Evolutionary conservation across 2,113 vertebrate genomes (phyloP).

Genomic region (Xiphorhynchus elegans): DNA sequence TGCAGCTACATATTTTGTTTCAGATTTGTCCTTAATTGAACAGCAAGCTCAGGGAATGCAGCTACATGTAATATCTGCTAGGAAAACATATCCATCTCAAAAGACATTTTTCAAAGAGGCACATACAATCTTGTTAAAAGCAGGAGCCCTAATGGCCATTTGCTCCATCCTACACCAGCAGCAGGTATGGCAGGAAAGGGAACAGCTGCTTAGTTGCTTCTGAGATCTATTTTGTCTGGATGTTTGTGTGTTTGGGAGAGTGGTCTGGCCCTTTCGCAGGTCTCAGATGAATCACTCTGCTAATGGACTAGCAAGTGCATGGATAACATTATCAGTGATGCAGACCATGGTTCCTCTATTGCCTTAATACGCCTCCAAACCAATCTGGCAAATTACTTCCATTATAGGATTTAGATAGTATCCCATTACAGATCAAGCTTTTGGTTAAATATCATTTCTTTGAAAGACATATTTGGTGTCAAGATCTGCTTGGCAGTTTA

Average conservation of each 20-base stretch:
- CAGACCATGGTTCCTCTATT: slow-evolving; percentile 42
- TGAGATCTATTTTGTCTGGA: slow-evolving; percentile 17
- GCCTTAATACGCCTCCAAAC: slow-evolving; percentile 58
- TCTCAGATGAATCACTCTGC: slow-evolving; percentile 66
- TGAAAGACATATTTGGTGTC: slow-evolving; percentile 37
- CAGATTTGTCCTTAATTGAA: background rate
- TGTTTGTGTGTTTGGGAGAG: slow-evolving; percentile 26
- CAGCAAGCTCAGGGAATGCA: background rate
- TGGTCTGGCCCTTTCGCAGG: slow-evolving; percentile 5
- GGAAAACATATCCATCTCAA: slow-evolving; percentile 10
- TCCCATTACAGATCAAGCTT: slow-evolving; percentile 67
- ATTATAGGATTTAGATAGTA: slow-evolving; percentile 62
- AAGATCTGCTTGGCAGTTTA: slow-evolving; percentile 1
- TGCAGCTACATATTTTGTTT: background rate
- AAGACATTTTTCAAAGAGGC: slow-evolving; percentile 18
- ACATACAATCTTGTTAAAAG: slow-evolving; percentile 30
- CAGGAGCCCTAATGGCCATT: background rate
- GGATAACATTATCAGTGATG: slow-evolving; percentile 65
- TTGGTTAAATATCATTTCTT: slow-evolving; percentile 67
- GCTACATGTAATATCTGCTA: background rate
- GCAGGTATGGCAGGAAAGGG: background rate
- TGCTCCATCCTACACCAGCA: background rate
- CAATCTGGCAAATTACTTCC: slow-evolving; percentile 70
- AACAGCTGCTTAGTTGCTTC: slow-evolving; percentile 32
- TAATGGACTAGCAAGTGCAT: slow-evolving; percentile 72